Conservation (phyloP, 2,888 invertebrate species). For the Diarsia dahlii region DNA sequence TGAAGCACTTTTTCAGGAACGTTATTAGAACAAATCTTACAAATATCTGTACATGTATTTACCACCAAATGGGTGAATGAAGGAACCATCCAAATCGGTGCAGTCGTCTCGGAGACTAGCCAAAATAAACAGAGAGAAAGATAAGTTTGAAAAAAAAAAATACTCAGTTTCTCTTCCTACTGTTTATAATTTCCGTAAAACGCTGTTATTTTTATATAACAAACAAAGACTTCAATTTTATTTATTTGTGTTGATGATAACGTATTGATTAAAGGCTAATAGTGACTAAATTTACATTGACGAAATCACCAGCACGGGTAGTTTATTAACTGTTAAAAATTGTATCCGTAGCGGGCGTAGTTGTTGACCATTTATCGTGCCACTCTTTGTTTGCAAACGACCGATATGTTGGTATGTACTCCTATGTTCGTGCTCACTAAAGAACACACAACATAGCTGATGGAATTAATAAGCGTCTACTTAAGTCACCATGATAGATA, state of each 20-base stretch:
- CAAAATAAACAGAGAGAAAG: too few relatives aligned
- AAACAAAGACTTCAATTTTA: too few relatives aligned
- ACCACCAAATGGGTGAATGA: neutral
- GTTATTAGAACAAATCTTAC: neutral
- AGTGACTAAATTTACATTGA: neutral
- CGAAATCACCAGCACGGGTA: neutral
- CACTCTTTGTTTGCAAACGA: constrained; percentile 16
- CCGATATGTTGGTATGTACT: constrained; percentile 1
- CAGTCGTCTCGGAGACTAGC: too few relatives aligned
- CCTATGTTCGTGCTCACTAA: constrained; percentile 4
- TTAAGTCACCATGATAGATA: too few relatives aligned
- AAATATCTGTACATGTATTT: neutral
- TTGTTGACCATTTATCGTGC: constrained; percentile 4
- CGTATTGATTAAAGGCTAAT: neutral
- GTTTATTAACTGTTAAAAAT: constrained; percentile 12
- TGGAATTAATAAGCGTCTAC: too few relatives aligned
- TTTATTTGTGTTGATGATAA: too few relatives aligned
- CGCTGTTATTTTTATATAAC: too few relatives aligned
- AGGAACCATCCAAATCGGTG: too few relatives aligned
- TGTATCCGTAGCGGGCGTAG: neutral
- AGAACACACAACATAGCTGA: too few relatives aligned
- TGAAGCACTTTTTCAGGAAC: neutral
- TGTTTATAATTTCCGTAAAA: too few relatives aligned
- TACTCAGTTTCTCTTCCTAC: too few relatives aligned
- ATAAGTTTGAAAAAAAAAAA: too few relatives aligned